These are phyloP conservation scores for Cryptocephalus moraei DNA, from an alignment of 2,888 invertebrate species.

Conservation along the genomic window DNA sequence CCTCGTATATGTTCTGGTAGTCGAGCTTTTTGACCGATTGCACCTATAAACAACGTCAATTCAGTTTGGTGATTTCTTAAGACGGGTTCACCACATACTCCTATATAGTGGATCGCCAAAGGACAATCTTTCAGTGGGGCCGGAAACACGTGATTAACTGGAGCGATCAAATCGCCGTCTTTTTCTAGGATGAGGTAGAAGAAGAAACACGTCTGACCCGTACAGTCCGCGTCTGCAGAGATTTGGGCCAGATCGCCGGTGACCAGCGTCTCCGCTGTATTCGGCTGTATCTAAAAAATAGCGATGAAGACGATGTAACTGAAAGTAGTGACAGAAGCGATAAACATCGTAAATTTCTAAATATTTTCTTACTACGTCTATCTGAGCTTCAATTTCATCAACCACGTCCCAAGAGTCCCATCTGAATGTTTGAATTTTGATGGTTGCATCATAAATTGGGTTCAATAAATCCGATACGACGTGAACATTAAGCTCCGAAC, in stretches of 20 bases:
- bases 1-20: slow-evolving; percentile 20
- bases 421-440: slow-evolving; percentile 48
- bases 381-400: no score
- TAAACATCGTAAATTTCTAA: no score
- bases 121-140: not conserved
- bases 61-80: not conserved
- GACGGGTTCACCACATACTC: not conserved
- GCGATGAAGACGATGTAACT: no score
- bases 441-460: slow-evolving; percentile 33
- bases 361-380: no score
- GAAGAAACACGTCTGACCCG: slow-evolving; percentile 38
- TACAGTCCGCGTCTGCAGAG: not conserved
- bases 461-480: slow-evolving; percentile 49
- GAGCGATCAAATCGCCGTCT: slow-evolving; percentile 39
- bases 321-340: no score
- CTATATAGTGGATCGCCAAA: not conserved
- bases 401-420: slow-evolving; percentile 32
- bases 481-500: slow-evolving; percentile 48
- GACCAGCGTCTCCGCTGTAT: no score
- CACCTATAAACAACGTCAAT: slow-evolving; percentile 17
- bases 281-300: no score
- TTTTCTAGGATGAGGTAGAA: slow-evolving; percentile 41
- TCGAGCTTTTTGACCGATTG: slow-evolving; percentile 15
- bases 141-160: slow-evolving; percentile 44
- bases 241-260: not conserved